Base-by-base conservation (phyloP, 2,888 invertebrate genomes). In the Oscheius onirici region DNA sequence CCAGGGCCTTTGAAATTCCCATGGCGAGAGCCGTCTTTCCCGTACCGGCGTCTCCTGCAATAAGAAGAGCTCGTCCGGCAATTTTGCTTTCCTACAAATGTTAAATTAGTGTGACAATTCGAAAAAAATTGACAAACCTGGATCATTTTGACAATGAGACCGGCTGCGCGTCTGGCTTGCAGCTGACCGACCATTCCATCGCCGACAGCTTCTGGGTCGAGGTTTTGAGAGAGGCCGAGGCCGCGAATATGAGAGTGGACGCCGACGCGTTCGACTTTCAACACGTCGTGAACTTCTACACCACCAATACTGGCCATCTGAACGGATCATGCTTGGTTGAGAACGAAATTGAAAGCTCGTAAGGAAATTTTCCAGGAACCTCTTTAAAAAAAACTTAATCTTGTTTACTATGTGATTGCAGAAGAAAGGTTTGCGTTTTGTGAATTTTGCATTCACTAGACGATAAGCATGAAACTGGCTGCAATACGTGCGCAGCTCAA, bases 21-120 rank as follows among this genome's bases (percentile, higher is more conserved):
- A 97, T 97, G 0, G 99, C 99, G 51, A 99, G 95, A 0, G 99
- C 99, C 0, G 99, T 99, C 90, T 99, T 99, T 13, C 97, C 95
- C 34, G 92, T 92, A n/a, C 95, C 97, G 0, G 99, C 97, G 87
- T 96, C 95, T 0, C 99, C 99, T 0, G 97, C 97, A 44, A 99
- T 90, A 15, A 99, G 89, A 58, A 97, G 92, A 11, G 97, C 96
- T 81, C 99, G 90, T 0, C 99, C 99, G 8, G 97, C 96, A 84
- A 97, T 97, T 90, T 95, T 94, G 68, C 97, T 97, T 87, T 99
- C 97, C 89, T 89, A 74, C 41, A 85, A 77, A 49, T 24, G 44
- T 13, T 26, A 28, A 78, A 57, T 51, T n/a, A 22, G 13, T 20
- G 44, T 41, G 1, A 46, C 10, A 22, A 49, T 17, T 17, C 57